Evolutionary conservation across 1,140 invertebrate species (phyloP).

Genomic region (Nasonia giraulti): DNA sequence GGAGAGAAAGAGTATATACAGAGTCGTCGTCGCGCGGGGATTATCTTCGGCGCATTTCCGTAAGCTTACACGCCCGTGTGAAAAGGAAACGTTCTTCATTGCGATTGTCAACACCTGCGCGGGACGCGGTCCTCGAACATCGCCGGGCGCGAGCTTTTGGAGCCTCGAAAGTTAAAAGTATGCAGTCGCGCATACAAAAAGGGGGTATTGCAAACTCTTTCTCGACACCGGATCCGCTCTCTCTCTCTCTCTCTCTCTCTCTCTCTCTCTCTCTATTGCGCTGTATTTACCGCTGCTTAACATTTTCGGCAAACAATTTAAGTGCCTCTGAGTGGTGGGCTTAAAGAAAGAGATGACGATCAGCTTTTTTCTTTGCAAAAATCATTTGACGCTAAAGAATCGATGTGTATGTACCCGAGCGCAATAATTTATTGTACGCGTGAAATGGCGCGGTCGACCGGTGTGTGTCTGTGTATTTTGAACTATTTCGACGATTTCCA

Average conservation of each 20-base stretch:
- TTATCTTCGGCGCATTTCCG: constrained; percentile 7
- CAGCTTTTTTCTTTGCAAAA: too few species aligned
- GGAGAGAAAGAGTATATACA: constrained; percentile 9
- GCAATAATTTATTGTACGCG: neutral
- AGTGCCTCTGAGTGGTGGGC: constrained; percentile 59
- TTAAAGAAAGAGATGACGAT: neutral
- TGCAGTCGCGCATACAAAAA: constrained; percentile 52
- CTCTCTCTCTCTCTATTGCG: constrained; percentile 51
- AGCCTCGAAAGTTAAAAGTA: constrained; percentile 8
- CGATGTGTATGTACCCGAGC: neutral
- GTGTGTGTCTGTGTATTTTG: neutral
- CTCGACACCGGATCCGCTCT: constrained; percentile 59
- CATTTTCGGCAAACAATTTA: constrained; percentile 65
- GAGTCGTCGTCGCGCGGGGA: neutral
- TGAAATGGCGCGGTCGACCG: neutral
- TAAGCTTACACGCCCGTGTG: neutral
- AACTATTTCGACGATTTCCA: constrained; percentile 34
- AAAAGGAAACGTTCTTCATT: neutral
- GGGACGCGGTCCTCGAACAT: neutral
- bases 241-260: too few species aligned
- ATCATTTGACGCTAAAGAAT: too few species aligned
- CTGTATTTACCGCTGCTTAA: constrained; percentile 63
- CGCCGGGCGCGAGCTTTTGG: neutral
- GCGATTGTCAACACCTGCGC: neutral
- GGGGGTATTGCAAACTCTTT: constrained; percentile 56